Evolutionary conservation across 2,888 invertebrate species (phyloP).

Genomic region (Pycnomerus fuliginosus): DNA sequence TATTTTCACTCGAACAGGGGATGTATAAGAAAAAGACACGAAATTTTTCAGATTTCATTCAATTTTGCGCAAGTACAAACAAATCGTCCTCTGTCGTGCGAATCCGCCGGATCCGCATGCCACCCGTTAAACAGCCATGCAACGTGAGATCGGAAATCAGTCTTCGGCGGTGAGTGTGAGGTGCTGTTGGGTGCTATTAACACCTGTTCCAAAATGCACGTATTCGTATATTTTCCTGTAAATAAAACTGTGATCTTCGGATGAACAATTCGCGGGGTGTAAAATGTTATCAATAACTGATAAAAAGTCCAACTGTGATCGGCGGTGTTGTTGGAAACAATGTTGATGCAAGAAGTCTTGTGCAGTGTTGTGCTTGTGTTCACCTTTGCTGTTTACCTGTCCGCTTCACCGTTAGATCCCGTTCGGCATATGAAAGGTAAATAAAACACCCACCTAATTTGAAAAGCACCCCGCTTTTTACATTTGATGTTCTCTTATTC

Average conservation of each 20-base stretch:
- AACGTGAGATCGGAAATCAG: constrained; percentile 34
- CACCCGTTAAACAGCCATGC: constrained; percentile 34
- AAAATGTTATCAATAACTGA: constrained; percentile 34
- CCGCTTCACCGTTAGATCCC: constrained; percentile 43
- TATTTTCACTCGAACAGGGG: too few relatives aligned
- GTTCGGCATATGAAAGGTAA: constrained; percentile 39
- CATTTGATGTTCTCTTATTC: too few relatives aligned
- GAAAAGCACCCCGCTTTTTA: too few relatives aligned
- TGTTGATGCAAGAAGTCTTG: constrained; percentile 37
- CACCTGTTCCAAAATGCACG: constrained; percentile 28
- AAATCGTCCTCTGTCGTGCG: constrained; percentile 29
- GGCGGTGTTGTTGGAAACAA: constrained; percentile 33
- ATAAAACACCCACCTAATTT: too few relatives aligned
- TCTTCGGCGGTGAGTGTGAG: constrained; percentile 20
- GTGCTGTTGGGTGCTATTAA: constrained; percentile 14
- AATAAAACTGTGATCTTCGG: constrained; percentile 1
- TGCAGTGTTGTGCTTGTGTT: constrained; percentile 40
- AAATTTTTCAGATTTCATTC: too few relatives aligned
- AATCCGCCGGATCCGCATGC: constrained; percentile 34
- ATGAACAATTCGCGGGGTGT: constrained; percentile 20
- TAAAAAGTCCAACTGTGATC: constrained; percentile 35
- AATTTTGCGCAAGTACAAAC: constrained; percentile 29
- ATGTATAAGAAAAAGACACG: too few relatives aligned
- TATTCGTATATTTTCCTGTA: constrained; percentile 8
- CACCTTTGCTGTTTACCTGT: constrained; percentile 37